phyloP scores from a whole-genome alignment of 2,888 invertebrate species.

The Caenorhabditis auriculariae region DNA sequence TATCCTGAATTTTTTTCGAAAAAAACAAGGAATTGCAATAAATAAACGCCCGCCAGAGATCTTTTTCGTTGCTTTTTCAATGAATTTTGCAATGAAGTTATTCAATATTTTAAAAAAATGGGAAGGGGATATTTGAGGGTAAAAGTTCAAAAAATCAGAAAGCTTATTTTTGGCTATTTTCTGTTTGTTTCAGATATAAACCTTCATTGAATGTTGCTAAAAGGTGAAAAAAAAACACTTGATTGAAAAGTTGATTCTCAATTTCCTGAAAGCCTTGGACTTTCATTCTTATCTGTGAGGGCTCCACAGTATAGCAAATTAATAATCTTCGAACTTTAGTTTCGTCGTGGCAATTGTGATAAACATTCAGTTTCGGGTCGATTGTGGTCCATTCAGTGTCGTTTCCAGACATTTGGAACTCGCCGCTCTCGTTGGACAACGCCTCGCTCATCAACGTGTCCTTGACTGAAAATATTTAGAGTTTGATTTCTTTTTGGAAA shows the following conservation, averaged over 20 bases:
- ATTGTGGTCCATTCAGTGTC: slow-evolving; percentile 43
- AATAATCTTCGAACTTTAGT: slow-evolving; percentile 17
- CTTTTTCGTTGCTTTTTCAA: too few species aligned
- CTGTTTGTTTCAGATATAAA: too few species aligned
- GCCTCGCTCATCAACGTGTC: slow-evolving; percentile 56
- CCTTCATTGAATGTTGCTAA: too few species aligned
- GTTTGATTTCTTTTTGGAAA: not conserved
- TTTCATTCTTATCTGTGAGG: not conserved
- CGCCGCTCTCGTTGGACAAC: slow-evolving; percentile 42
- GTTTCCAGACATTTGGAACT: slow-evolving; percentile 45
- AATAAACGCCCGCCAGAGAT: too few species aligned
- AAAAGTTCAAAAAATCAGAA: too few species aligned
- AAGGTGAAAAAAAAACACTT: too few species aligned
- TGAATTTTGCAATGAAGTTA: too few species aligned
- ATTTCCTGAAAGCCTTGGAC: not conserved
- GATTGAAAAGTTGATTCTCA: not conserved
- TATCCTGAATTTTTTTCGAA: not conserved
- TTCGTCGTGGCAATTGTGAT: slow-evolving; percentile 57
- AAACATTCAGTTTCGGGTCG: slow-evolving; percentile 52
- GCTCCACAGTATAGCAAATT: too few species aligned
- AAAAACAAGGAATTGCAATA: too few species aligned
- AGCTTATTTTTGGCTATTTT: too few species aligned
- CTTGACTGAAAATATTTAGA: slow-evolving; percentile 23
- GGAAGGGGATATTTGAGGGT: too few species aligned
- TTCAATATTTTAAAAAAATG: too few species aligned